Evolutionary conservation across 1,140 invertebrate species (phyloP).

Genomic region (Camponotus vicinus): DNA sequence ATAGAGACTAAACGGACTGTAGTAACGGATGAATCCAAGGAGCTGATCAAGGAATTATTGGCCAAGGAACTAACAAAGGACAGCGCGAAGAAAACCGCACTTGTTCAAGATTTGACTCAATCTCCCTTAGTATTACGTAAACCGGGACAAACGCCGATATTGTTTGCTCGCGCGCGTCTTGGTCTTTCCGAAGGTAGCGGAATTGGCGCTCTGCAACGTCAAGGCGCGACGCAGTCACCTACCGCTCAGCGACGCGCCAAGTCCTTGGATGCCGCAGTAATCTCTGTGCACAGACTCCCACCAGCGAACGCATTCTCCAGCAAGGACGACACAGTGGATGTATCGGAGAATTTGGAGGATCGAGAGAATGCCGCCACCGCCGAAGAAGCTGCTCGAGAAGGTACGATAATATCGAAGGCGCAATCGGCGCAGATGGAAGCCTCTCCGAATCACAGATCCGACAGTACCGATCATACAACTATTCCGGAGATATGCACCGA

Average conservation of each 20-base stretch:
- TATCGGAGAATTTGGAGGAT: conserved; percentile 89
- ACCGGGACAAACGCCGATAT: conserved; percentile 91
- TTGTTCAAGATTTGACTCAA: conserved; percentile 81
- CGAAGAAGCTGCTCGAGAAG: background rate
- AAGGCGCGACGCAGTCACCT: conserved; percentile 91
- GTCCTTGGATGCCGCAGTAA: conserved; percentile 93
- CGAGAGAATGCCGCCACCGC: conserved; percentile 80
- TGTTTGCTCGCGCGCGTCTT: conserved; percentile 92
- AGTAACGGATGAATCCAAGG: background rate
- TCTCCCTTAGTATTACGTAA: conserved; percentile 88
- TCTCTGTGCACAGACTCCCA: conserved; percentile 91
- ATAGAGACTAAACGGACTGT: background rate
- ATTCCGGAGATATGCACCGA: conserved; percentile 82
- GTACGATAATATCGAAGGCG: conserved; percentile 42
- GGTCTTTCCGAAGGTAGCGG: conserved; percentile 94
- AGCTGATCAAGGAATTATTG: conserved; percentile 25
- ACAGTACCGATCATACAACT: conserved; percentile 82
- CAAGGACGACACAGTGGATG: conserved; percentile 94
- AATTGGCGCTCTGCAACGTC: conserved; percentile 90
- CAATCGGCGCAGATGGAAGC: conserved; percentile 73
- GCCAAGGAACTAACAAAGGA: conserved; percentile 48
- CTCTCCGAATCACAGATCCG: conserved; percentile 81
- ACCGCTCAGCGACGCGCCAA: conserved; percentile 91
- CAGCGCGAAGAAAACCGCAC: conserved; percentile 69
- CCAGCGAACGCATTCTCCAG: conserved; percentile 95